Percentiles rank a stretch among this genome's conserved stretches.
Conservation (phyloP, 2,888 invertebrate genomes). For the Drosophila cognata region DNA sequence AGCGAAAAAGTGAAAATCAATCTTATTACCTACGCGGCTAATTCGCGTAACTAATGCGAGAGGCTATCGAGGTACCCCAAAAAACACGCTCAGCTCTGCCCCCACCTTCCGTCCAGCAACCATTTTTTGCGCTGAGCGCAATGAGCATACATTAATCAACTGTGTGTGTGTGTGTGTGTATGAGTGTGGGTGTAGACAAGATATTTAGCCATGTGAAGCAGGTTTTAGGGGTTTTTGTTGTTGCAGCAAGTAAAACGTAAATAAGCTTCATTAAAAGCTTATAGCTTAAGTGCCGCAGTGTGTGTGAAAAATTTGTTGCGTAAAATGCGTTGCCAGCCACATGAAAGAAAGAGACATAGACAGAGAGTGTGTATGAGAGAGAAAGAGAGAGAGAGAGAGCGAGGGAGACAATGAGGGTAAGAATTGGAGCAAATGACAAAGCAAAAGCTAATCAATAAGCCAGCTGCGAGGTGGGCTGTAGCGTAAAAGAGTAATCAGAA, state of each 20-base stretch:
- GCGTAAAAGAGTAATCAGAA: constrained; percentile 23
- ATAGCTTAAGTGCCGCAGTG: constrained; percentile 60
- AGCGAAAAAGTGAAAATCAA: constrained; percentile 80
- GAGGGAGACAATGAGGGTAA: neutral
- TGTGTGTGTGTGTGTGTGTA: neutral
- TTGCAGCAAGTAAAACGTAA: constrained; percentile 60
- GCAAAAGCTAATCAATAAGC: constrained; percentile 35
- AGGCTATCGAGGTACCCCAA: neutral
- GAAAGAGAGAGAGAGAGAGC: neutral
- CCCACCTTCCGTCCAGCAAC: neutral
- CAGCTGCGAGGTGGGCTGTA: neutral
- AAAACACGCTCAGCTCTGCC: neutral
- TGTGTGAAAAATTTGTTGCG: constrained; percentile 72
- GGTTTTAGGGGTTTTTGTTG: constrained; percentile 22
- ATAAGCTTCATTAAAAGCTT: constrained; percentile 81
- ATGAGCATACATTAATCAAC: constrained; percentile 68
- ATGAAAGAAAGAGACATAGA: neutral
- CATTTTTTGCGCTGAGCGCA: constrained; percentile 11
- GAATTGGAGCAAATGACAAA: constrained; percentile 35
- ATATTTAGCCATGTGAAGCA: constrained; percentile 17
- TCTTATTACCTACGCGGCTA: constrained; percentile 76
- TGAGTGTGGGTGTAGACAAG: constrained; percentile 18
- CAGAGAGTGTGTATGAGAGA: neutral
- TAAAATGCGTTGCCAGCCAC: constrained; percentile 54
- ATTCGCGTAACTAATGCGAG: constrained; percentile 52